A percentile compares a stretch with the other conserved stretches of the same genome.
Conservation (phyloP, 1,140 invertebrate genomes). For the Archivesica marissinica region DNA sequence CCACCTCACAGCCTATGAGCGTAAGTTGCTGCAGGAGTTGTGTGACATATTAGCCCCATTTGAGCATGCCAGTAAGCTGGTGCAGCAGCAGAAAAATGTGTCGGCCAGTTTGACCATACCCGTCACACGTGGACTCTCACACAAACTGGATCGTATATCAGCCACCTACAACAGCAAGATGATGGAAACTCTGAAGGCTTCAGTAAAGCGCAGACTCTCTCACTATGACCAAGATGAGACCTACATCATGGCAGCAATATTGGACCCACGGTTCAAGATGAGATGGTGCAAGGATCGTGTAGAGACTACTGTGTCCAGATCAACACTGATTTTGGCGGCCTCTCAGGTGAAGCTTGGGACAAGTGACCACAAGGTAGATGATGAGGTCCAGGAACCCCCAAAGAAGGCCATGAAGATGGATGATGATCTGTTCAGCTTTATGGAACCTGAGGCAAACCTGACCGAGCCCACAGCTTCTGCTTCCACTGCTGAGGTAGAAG, state of each 20-base stretch:
- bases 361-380: no score
- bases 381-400: no score
- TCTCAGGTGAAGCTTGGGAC: no score
- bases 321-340: no score
- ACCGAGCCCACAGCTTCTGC: no score
- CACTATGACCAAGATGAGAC: no score
- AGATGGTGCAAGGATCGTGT: not conserved
- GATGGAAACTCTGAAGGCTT: not conserved
- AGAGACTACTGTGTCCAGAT: no score
- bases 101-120: constrained; percentile 43
- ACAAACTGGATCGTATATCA: constrained; percentile 18
- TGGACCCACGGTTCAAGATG: constrained; percentile 54
- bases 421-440: no score
- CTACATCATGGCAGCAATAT: constrained; percentile 22
- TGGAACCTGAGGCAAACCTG: no score
- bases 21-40: not conserved
- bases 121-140: constrained; percentile 15
- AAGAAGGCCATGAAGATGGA: no score
- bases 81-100: constrained; percentile 32
- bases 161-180: constrained; percentile 38
- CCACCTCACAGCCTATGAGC: not conserved
- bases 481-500: no score
- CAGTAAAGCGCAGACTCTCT: constrained; percentile 1
- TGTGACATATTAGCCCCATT: constrained; percentile 47
- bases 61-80: constrained; percentile 34